Evolutionary conservation across 23 tunicate species (phyloP).

Genomic region (Ascidia mentula): DNA sequence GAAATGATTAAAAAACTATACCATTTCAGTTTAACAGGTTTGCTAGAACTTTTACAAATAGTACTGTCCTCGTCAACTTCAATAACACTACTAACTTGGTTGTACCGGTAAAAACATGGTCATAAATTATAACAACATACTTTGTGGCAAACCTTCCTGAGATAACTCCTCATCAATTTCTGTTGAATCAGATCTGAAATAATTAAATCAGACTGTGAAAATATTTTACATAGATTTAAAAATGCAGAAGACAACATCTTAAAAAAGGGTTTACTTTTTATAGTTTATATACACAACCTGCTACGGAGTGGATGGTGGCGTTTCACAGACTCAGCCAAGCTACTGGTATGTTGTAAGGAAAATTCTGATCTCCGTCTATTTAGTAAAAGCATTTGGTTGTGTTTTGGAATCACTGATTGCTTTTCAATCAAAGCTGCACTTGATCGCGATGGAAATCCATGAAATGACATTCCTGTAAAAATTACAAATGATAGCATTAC

Average conservation of each 20-base stretch:
- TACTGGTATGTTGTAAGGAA: background rate
- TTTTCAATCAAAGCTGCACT: conserved; percentile 23
- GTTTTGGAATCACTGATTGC: background rate
- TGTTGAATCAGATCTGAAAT: background rate
- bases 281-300: conserved; percentile 6
- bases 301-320: conserved; percentile 45
- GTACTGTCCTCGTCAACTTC: too few species aligned
- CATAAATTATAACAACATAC: conserved; percentile 28
- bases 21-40: too few species aligned
- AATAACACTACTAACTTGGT: too few species aligned
- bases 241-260: too few species aligned
- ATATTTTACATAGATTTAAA: too few species aligned
- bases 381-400: background rate
- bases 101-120: background rate
- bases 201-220: background rate
- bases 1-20: too few species aligned
- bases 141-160: conserved; percentile 82
- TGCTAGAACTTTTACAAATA: too few species aligned
- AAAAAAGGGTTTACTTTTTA: background rate
- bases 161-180: conserved; percentile 38
- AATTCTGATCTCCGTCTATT: background rate
- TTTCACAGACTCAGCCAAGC: conserved; percentile 22
- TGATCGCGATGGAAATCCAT: conserved; percentile 21
- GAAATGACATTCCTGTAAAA: background rate
- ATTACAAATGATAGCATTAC: too few species aligned